phyloP scores from a whole-genome alignment of 1,140 invertebrate species.

The Agraylea sexmaculata region DNA sequence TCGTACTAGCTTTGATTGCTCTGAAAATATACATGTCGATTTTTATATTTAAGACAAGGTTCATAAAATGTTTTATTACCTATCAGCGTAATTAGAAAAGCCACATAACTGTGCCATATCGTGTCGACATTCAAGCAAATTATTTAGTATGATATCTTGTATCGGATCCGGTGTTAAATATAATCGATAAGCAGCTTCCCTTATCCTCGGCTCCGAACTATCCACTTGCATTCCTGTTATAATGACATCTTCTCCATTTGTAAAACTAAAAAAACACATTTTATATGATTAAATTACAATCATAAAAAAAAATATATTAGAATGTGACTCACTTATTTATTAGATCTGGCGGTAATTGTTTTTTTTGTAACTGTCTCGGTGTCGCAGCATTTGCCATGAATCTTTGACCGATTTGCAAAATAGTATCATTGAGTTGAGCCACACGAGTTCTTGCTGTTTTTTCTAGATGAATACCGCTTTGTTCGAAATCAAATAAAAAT shows the following conservation, averaged over 20 bases:
- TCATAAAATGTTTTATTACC: constrained; percentile 33
- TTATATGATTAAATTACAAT: constrained; percentile 1
- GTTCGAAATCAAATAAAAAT: constrained; percentile 94
- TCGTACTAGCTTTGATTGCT: constrained; percentile 77
- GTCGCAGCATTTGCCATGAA: constrained; percentile 69
- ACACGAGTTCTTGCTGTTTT: constrained; percentile 63
- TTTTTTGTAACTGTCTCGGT: constrained; percentile 50
- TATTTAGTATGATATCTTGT: constrained; percentile 64
- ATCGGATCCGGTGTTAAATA: constrained; percentile 68
- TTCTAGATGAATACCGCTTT: constrained; percentile 89
- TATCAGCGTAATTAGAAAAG: constrained; percentile 77
- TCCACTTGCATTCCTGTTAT: constrained; percentile 75
- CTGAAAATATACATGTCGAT: constrained; percentile 31
- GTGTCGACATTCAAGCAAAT: constrained; percentile 60
- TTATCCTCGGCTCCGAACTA: constrained; percentile 58
- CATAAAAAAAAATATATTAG: constrained; percentile 8
- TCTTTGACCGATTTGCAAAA: constrained; percentile 68
- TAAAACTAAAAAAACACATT: constrained; percentile 49
- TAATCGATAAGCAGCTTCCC: constrained; percentile 81
- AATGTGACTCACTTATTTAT: constrained; percentile 55
- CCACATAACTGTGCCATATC: constrained; percentile 75
- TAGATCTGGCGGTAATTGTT: constrained; percentile 56
- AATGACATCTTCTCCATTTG: constrained; percentile 54
- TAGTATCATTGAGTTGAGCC: constrained; percentile 73
- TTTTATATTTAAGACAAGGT: too few relatives aligned